These are phyloP conservation scores for Hiodon tergisus DNA, from an alignment of 2,113 vertebrate species.

Conservation along the genomic window DNA sequence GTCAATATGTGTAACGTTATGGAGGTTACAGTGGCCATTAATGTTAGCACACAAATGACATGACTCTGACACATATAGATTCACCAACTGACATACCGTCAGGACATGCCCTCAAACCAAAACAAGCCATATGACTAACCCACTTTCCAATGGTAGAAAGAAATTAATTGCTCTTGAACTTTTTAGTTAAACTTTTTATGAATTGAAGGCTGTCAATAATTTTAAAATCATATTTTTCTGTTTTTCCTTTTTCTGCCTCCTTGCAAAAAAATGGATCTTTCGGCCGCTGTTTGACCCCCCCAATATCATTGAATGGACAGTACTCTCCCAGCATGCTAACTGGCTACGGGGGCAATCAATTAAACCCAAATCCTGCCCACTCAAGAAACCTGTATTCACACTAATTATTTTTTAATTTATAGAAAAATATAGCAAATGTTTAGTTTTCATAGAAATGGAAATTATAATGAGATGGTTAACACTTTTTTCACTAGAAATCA, in stretches of 20 bases:
- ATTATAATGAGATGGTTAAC: slow-evolving; percentile 52
- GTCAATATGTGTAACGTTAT: slow-evolving; percentile 39
- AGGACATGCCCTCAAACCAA: too few relatives aligned
- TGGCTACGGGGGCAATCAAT: slow-evolving; percentile 68
- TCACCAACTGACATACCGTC: background rate
- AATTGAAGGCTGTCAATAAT: too few relatives aligned
- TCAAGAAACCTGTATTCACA: slow-evolving; percentile 68
- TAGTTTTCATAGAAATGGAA: slow-evolving; percentile 72
- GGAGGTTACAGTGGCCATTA: slow-evolving; percentile 1
- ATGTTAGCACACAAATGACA: slow-evolving; percentile 1
- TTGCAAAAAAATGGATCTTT: slow-evolving; percentile 26
- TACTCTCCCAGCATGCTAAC: slow-evolving; percentile 78
- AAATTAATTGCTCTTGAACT: background rate
- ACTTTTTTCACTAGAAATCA: too few relatives aligned
- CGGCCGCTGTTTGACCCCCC: slow-evolving; percentile 12
- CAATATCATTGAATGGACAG: slow-evolving; percentile 47
- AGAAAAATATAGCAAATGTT: slow-evolving; percentile 57
- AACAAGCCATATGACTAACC: background rate
- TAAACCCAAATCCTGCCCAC: slow-evolving; percentile 64
- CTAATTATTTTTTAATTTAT: slow-evolving; percentile 56
- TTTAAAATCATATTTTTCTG: slow-evolving; percentile 1
- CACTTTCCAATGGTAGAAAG: background rate
- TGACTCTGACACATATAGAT: slow-evolving; percentile 1
- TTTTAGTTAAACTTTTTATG: too few relatives aligned
- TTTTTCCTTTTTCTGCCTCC: slow-evolving; percentile 20